These are phyloP conservation scores for Mythimna lalbum DNA, from an alignment of 2,888 invertebrate genomes.

Conservation along the genomic window DNA sequence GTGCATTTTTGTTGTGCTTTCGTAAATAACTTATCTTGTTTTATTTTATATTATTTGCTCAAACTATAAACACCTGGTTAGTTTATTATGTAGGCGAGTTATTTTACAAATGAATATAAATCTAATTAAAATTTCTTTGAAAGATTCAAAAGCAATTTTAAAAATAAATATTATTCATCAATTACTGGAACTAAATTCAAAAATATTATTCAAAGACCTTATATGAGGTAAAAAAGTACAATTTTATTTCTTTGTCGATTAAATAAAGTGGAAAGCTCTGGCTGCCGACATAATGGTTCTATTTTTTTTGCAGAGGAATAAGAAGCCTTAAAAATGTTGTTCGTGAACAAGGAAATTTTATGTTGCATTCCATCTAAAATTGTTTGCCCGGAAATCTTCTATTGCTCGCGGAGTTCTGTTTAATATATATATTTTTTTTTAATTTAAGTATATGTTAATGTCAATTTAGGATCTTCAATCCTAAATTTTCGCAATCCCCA, in stretches of 20 bases:
- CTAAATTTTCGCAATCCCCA: no score
- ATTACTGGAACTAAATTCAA: no score
- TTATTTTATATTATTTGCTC: conserved; percentile 27
- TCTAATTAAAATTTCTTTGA: neutral
- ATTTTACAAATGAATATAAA: neutral
- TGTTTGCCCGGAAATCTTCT: conserved; percentile 6
- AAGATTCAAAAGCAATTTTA: no score
- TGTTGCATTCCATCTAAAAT: neutral
- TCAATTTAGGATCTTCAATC: no score
- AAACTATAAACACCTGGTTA: conserved; percentile 35
- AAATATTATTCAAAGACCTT: neutral
- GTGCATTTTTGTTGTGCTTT: conserved; percentile 45
- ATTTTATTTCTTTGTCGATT: neutral
- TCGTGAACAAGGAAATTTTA: conserved; percentile 6
- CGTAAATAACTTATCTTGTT: conserved; percentile 19
- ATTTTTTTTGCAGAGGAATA: conserved; percentile 18
- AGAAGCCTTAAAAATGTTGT: conserved; percentile 38
- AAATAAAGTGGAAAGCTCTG: conserved; percentile 1
- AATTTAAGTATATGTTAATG: no score
- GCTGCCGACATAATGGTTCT: conserved; percentile 16
- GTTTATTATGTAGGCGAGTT: neutral
- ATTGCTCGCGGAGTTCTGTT: neutral
- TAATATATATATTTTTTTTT: neutral
- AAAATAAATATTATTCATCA: no score
- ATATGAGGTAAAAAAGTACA: neutral